These are phyloP conservation scores for Hipparchia sbordonii DNA, from an alignment of 2,888 invertebrate genomes.

Conservation along the genomic window DNA sequence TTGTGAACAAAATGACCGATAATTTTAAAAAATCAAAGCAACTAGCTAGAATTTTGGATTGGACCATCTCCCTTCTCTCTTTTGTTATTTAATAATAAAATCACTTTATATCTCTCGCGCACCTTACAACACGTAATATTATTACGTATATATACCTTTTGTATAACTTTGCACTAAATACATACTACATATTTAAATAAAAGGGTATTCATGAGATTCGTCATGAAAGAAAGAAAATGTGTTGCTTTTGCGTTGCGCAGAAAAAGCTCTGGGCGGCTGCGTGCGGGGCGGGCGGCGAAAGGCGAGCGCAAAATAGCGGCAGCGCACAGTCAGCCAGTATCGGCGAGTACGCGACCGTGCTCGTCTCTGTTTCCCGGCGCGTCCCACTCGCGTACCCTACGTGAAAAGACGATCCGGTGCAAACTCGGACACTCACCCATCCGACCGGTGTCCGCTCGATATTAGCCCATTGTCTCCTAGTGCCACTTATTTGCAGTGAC, in stretches of 20 bases:
- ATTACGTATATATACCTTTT: no score
- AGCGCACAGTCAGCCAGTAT: slow-evolving; percentile 62
- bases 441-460: slow-evolving; percentile 35
- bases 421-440: slow-evolving; percentile 28
- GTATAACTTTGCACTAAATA: neutral
- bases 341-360: slow-evolving; percentile 56
- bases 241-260: slow-evolving; percentile 75
- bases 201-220: neutral
- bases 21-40: no score
- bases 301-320: slow-evolving; percentile 72
- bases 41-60: no score
- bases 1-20: no score
- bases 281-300: slow-evolving; percentile 48
- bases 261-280: slow-evolving; percentile 74
- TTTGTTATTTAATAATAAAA: no score
- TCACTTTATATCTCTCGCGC: no score
- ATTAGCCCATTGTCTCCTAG: slow-evolving; percentile 22
- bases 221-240: slow-evolving; percentile 51
- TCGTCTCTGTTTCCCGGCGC: slow-evolving; percentile 38
- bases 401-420: slow-evolving; percentile 29
- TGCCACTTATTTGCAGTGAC: slow-evolving; percentile 34
- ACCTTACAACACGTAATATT: no score
- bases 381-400: slow-evolving; percentile 22
- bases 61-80: no score
- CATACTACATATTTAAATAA: neutral